These are phyloP conservation scores for Brevimyrus niger DNA, from an alignment of 2,113 vertebrate species.

Conservation along the genomic window DNA sequence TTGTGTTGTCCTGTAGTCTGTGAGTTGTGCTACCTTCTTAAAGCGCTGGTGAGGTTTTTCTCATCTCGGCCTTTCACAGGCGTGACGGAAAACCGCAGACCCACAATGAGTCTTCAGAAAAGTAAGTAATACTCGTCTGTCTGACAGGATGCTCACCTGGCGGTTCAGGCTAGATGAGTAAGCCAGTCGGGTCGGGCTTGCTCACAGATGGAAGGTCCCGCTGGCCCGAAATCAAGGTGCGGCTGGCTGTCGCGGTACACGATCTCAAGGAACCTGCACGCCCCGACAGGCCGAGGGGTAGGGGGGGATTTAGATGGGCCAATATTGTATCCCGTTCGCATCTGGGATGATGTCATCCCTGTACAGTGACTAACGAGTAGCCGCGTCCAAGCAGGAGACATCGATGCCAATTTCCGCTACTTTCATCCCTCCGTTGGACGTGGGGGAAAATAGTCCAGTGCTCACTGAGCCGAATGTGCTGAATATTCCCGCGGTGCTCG, in stretches of 20 bases:
- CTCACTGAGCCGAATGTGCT: neutral
- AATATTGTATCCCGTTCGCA: neutral
- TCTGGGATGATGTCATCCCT: constrained; percentile 1
- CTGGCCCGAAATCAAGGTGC: neutral
- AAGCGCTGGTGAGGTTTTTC: neutral
- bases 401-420: neutral
- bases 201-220: neutral
- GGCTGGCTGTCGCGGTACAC: neutral
- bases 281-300: neutral
- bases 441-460: neutral
- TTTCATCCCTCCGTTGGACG: neutral
- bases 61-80: neutral
- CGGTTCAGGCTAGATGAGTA: neutral
- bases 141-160: neutral
- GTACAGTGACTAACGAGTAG: neutral
- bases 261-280: neutral
- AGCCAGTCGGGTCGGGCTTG: neutral
- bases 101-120: neutral
- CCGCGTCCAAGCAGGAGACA: neutral
- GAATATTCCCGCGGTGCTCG: neutral
- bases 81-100: neutral
- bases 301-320: neutral
- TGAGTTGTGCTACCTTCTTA: neutral
- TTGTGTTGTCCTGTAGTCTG: neutral
- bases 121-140: neutral